Conservation (phyloP, 1,140 invertebrate species). For the Bilobella aurantiaca region DNA sequence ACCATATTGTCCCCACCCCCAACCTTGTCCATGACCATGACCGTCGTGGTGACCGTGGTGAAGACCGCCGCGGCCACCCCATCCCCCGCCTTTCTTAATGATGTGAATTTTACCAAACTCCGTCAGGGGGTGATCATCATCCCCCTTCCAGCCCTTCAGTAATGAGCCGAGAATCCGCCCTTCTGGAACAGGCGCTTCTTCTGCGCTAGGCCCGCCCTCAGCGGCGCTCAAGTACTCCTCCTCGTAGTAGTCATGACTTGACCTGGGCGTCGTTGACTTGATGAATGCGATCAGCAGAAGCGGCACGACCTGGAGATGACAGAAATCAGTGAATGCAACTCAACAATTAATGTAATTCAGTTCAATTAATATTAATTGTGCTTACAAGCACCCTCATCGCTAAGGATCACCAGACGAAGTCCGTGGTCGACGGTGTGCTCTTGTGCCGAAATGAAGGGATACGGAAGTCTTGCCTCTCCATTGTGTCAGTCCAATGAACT, state of each 20-base stretch:
- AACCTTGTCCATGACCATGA: background rate
- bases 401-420: too few species aligned
- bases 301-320: background rate
- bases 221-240: background rate
- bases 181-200: background rate
- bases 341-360: too few species aligned
- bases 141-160: background rate
- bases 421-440: too few species aligned
- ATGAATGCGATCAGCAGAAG: background rate
- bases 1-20: background rate
- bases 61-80: background rate
- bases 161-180: background rate
- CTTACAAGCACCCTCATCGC: background rate
- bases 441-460: background rate
- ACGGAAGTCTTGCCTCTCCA: background rate
- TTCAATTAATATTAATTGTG: too few species aligned
- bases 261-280: background rate
- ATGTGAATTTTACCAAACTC: conserved; percentile 2
- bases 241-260: background rate
- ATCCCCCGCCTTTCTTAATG: conserved; percentile 3
- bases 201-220: background rate
- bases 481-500: background rate
- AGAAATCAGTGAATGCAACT: background rate
- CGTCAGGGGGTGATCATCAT: background rate
- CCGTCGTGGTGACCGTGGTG: background rate